Evolutionary conservation across 2,888 invertebrate species (phyloP).

Genomic region (Gryllus longicercus): DNA sequence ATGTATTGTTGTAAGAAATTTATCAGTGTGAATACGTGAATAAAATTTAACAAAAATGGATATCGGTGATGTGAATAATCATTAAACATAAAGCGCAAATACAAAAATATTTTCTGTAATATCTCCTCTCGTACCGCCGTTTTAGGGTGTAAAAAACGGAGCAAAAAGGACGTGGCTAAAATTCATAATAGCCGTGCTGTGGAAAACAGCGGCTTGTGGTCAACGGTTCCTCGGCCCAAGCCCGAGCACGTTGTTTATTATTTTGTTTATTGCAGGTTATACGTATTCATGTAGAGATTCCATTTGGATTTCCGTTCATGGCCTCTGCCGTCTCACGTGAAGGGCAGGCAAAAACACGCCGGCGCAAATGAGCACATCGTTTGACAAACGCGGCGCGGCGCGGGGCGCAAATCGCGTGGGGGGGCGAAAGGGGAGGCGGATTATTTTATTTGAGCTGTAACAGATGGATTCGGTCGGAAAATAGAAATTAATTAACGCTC

Average conservation of each 20-base stretch:
- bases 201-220: not conserved
- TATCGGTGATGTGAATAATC: too few relatives aligned
- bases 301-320: constrained; percentile 18
- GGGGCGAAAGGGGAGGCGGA: constrained; percentile 22
- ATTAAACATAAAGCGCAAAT: not conserved
- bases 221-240: not conserved
- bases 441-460: not conserved
- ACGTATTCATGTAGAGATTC: not conserved
- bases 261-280: constrained; percentile 7
- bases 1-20: too few relatives aligned
- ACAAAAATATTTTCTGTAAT: not conserved
- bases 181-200: too few relatives aligned
- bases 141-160: not conserved
- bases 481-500: constrained; percentile 17
- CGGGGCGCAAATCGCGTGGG: constrained; percentile 4
- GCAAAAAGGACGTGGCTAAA: too few relatives aligned
- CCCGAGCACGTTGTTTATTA: not conserved
- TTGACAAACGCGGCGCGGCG: not conserved
- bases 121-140: not conserved
- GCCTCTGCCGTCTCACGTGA: not conserved
- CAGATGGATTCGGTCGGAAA: constrained; percentile 1
- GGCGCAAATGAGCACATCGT: constrained; percentile 22
- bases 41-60: too few relatives aligned
- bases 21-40: too few relatives aligned
- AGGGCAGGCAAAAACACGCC: not conserved